These are phyloP conservation scores for Rhabdornis inornatus DNA, from an alignment of 2,113 vertebrate genomes.

Conservation along the genomic window DNA sequence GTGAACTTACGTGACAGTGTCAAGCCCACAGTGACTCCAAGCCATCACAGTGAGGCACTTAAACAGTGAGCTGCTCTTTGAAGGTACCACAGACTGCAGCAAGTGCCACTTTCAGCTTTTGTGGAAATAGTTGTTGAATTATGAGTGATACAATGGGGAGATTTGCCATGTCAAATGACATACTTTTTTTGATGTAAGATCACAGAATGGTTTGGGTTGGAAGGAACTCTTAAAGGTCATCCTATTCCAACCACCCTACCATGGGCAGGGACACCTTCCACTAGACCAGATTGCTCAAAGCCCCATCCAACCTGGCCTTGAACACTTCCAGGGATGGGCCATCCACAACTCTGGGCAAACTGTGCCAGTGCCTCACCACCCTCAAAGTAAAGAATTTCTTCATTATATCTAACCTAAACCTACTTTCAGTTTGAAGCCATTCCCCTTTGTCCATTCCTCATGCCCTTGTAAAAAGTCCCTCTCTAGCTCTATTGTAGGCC, in stretches of 20 bases:
- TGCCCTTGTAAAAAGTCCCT: background rate
- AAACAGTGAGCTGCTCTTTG: background rate
- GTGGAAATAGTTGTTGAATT: background rate
- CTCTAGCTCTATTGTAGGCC: background rate
- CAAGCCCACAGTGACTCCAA: background rate
- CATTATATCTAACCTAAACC: background rate
- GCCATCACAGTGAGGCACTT: fast-evolving
- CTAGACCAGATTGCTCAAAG: background rate
- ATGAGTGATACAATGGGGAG: background rate
- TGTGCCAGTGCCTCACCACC: background rate
- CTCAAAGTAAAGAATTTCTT: background rate
- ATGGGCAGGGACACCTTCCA: background rate
- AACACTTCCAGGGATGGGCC: background rate
- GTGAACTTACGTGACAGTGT: fast-evolving
- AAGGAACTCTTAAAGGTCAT: background rate
- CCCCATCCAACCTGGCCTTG: background rate
- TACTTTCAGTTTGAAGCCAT: background rate
- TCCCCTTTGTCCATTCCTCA: background rate
- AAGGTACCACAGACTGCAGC: background rate
- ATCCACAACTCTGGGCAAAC: background rate
- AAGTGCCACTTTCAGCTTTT: background rate
- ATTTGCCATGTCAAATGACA: background rate
- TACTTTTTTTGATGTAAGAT: fast-evolving
- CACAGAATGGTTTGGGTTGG: background rate
- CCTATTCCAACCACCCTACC: background rate